Percentiles rank a stretch among this genome's conserved stretches.
phyloP scores from a whole-genome alignment of 2,113 vertebrate species.

The Mus pahari region DNA sequence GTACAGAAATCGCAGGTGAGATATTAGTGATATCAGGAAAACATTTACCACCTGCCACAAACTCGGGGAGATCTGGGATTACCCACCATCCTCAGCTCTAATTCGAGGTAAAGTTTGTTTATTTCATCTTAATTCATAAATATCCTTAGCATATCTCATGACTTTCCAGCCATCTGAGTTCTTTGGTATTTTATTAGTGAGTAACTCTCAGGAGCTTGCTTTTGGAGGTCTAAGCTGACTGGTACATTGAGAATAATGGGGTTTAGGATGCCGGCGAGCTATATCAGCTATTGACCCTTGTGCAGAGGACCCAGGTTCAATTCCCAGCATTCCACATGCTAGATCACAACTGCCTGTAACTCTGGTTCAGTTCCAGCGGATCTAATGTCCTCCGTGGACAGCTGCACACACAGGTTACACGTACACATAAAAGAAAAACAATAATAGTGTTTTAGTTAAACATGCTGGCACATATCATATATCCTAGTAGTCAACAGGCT shows the following conservation, averaged over 20 bases:
- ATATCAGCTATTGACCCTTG: background rate
- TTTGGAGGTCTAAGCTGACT: background rate
- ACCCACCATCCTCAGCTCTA: background rate
- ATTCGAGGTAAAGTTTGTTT: background rate
- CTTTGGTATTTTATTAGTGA: background rate
- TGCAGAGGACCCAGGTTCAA: background rate
- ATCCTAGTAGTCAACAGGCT: background rate
- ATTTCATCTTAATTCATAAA: background rate
- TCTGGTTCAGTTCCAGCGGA: background rate
- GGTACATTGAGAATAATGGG: background rate
- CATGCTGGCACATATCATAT: too few species aligned
- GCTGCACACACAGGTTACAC: too few species aligned
- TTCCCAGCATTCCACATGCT: background rate
- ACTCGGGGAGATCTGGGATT: background rate
- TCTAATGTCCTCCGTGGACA: background rate
- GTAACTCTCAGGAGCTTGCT: background rate
- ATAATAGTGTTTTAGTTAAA: background rate
- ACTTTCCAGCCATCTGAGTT: background rate
- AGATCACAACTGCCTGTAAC: background rate
- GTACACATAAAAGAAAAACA: background rate
- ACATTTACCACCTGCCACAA: background rate
- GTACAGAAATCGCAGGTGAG: background rate
- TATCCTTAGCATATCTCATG: background rate
- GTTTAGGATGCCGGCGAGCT: background rate
- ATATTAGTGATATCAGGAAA: background rate